These are phyloP conservation scores for Trachelipus rathkii DNA, from an alignment of 1,140 invertebrate genomes.

Conservation along the genomic window DNA sequence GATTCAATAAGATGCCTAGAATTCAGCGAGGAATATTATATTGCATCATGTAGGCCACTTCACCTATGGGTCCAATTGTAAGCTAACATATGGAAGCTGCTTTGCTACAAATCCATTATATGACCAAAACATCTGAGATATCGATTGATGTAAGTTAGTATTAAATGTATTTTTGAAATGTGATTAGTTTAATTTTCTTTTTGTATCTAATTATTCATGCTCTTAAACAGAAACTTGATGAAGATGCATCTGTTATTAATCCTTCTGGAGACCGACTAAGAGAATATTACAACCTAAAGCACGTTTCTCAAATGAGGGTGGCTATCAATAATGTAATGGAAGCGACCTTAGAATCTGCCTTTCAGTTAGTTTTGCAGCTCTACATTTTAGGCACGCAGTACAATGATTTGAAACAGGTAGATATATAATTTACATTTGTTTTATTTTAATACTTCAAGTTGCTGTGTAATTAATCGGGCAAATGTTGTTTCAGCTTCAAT, in stretches of 20 bases:
- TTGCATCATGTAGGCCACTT: background rate
- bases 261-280: background rate
- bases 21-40: background rate
- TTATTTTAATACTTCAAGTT: background rate
- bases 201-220: background rate
- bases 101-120: background rate
- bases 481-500: background rate
- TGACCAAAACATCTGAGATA: background rate
- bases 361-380: background rate
- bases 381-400: background rate
- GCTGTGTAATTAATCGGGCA: background rate
- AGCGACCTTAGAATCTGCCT: background rate
- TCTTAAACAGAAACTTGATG: background rate
- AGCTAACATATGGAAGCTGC: background rate
- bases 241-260: background rate
- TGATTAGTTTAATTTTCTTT: too few species aligned
- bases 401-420: background rate
- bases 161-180: too few species aligned
- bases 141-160: background rate
- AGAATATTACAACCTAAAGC: background rate
- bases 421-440: background rate
- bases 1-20: background rate
- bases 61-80: background rate
- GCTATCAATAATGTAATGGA: background rate
- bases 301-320: background rate